Evolutionary conservation across 1,140 invertebrate genomes (phyloP), one percentile per base, ranked within the genome.

Genomic region (Lycorma delicatula): DNA sequence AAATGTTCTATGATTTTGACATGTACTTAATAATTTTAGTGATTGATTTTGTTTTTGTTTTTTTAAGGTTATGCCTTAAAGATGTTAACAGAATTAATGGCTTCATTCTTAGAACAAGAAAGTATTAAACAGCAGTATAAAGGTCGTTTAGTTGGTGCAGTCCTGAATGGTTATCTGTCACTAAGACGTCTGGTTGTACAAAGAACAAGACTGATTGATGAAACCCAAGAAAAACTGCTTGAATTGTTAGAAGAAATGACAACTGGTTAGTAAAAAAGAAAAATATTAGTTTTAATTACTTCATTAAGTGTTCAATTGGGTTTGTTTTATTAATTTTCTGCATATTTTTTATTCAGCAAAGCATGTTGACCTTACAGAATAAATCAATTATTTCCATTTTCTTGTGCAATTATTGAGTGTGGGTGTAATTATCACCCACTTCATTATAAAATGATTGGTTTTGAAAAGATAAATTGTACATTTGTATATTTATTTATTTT

Each of bases 211-310:
- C 78, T 96, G 23, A 93, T 97, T 41, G 94, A 98, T 72, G 93
- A 97, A 70, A 95, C 95, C 1, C 94, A 98, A 74, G 93, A 97
- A 69, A 95, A 94, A 68, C 74, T 98, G 11, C 75, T 98, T 0
- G 93, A 95, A 69, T 77, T 97, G 56, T 74, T 98, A 3, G 96
- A 98, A 75, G 93, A 97, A 71, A 94, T 98, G 84, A 98, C 95
- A 1, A 91, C 88, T 28, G 89, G 87, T 86, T n/a, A n/a, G n/a
- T n/a, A n/a, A n/a, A n/a, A n/a, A n/a, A n/a, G n/a, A n/a, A n/a
- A n/a, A 56, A 54, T 9, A 16, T 54, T 59, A 56, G 13, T 31
- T n/a, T 38, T 56, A 16, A 60, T 38, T 57, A 22, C 13, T 41
- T 65, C 1, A 20, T 31, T 18, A 20, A 48, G 6, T 48, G 20